Evolutionary conservation across 1,140 invertebrate species (phyloP).

Genomic region (Wiebesia pumilae): DNA sequence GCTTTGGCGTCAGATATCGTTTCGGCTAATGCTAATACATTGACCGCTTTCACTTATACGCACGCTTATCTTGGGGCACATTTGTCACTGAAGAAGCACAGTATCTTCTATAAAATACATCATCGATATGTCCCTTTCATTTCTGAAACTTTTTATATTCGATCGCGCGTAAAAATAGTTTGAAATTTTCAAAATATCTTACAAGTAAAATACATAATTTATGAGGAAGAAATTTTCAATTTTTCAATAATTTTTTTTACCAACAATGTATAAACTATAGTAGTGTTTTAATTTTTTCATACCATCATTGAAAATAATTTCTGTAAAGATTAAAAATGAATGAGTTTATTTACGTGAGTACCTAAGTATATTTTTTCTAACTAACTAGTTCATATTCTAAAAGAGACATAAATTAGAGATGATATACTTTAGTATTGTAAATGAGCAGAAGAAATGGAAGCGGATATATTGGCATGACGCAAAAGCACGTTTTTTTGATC

Average conservation of each 20-base stretch:
- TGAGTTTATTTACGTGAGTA: too few species aligned
- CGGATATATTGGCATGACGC: too few species aligned
- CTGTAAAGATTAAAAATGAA: too few species aligned
- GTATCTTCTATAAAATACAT: background rate
- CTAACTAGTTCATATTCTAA: background rate
- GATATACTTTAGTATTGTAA: background rate
- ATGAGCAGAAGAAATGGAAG: too few species aligned
- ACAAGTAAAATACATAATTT: too few species aligned
- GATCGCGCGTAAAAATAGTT: background rate
- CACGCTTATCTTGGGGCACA: background rate
- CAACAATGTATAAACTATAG: too few species aligned
- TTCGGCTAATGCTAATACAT: background rate
- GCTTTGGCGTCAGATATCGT: background rate
- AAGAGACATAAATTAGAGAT: background rate
- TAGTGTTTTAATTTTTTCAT: too few species aligned
- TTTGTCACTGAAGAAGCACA: background rate
- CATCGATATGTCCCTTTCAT: background rate
- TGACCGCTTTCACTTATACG: background rate
- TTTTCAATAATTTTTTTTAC: too few species aligned
- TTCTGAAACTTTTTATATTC: background rate
- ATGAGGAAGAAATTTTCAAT: too few species aligned
- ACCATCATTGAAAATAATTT: too few species aligned
- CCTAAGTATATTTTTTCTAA: too few species aligned
- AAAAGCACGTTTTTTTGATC: too few species aligned
- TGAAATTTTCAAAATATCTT: background rate